A percentile compares a stretch with the other conserved stretches of the same genome.
Evolutionary conservation across 2,888 invertebrate genomes (phyloP).

Genomic region (Latrodectus elegans): DNA sequence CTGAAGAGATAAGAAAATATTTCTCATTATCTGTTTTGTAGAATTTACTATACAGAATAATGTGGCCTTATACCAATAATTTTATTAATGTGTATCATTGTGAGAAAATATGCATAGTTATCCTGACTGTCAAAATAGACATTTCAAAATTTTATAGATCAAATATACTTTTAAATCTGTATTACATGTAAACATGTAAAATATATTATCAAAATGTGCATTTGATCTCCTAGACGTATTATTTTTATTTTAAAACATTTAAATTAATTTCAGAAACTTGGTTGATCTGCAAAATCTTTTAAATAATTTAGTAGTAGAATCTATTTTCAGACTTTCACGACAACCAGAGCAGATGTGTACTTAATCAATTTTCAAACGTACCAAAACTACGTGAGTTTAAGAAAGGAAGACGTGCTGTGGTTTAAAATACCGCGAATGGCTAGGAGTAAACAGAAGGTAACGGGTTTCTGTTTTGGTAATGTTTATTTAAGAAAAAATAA

Average conservation of each 20-base stretch:
- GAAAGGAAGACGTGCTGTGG: conserved; percentile 37
- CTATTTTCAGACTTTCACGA: background rate
- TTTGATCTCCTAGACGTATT: background rate
- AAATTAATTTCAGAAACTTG: too few relatives aligned
- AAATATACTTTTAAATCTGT: background rate
- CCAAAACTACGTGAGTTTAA: conserved; percentile 49
- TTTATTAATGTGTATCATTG: too few relatives aligned
- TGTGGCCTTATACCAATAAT: too few relatives aligned
- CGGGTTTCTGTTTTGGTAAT: conserved; percentile 23
- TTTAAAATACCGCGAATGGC: conserved; percentile 12
- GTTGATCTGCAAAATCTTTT: too few relatives aligned
- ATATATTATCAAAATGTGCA: too few relatives aligned
- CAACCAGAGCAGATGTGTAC: conserved; percentile 23
- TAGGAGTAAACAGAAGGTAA: conserved; percentile 26
- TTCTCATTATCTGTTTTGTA: too few relatives aligned
- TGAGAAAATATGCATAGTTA: background rate
- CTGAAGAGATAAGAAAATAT: too few relatives aligned
- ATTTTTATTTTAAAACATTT: background rate
- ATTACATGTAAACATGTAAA: too few relatives aligned
- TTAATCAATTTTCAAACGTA: conserved; percentile 54
- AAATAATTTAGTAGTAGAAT: too few relatives aligned
- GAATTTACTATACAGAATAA: too few relatives aligned
- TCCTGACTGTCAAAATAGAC: background rate
- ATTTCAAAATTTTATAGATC: background rate
- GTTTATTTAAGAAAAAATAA: conserved; percentile 25